Evolutionary conservation across 2,797 vertebrate species (phyloP).

Genomic region (Carapus acus): DNA sequence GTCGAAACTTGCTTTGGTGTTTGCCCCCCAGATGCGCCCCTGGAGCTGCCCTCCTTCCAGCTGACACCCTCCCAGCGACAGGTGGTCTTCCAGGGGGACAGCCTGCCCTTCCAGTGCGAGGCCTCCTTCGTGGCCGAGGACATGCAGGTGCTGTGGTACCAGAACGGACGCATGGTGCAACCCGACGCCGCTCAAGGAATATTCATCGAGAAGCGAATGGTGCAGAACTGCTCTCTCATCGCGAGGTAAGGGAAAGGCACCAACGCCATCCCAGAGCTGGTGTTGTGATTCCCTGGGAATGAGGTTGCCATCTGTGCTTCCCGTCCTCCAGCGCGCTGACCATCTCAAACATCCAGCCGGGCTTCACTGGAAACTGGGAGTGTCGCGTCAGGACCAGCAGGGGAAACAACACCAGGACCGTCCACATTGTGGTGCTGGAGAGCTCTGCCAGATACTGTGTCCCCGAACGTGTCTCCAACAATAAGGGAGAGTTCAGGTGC

Average conservation of each 20-base stretch:
- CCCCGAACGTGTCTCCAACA: constrained; percentile 88
- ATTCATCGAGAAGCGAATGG: constrained; percentile 91
- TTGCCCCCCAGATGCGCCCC: constrained; percentile 78
- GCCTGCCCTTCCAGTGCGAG: constrained; percentile 94
- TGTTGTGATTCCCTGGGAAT: background rate
- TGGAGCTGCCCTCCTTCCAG: constrained; percentile 94
- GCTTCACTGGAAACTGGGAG: constrained; percentile 95
- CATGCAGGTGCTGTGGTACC: constrained; percentile 98
- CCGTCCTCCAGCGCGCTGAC: constrained; percentile 84
- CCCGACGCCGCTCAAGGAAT: constrained; percentile 90
- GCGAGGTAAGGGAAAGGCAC: constrained; percentile 74
- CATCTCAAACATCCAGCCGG: constrained; percentile 96
- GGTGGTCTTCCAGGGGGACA: constrained; percentile 96
- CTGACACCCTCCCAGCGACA: constrained; percentile 94
- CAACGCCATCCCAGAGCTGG: background rate
- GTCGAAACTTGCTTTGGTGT: background rate
- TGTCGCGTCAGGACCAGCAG: constrained; percentile 89
- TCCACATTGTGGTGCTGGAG: constrained; percentile 91
- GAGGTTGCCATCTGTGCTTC: background rate
- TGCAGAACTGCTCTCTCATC: constrained; percentile 96
- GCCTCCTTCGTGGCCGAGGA: constrained; percentile 92
- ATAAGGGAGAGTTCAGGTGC: constrained; percentile 96
- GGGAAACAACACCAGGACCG: constrained; percentile 90
- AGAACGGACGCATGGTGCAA: constrained; percentile 89
- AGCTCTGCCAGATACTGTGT: constrained; percentile 90